A percentile compares a stretch with the other conserved stretches of the same genome.
phyloP scores from a whole-genome alignment of 2,888 invertebrate species.

The Spisula solida region DNA sequence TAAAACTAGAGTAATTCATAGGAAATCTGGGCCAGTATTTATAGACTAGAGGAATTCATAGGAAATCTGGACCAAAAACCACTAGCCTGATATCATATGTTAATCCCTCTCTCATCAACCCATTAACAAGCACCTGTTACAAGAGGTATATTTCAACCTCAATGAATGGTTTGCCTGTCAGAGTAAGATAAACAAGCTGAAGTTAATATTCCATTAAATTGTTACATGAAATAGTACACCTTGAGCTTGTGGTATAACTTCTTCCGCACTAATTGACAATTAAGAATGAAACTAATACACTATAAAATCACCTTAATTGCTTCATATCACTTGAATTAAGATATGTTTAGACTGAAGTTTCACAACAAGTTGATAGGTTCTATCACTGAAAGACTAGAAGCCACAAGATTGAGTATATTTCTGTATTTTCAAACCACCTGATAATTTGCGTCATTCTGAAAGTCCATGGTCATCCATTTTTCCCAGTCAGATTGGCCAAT shows the following conservation, averaged over 20 bases:
- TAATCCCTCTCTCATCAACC: not conserved
- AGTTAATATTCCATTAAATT: conserved; percentile 7
- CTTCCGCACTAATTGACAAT: conserved; percentile 38
- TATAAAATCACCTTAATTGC: conserved; percentile 33
- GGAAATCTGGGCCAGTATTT: no score
- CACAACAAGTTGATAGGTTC: no score
- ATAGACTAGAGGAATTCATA: not conserved
- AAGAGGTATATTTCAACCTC: conserved; percentile 23
- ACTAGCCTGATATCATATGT: not conserved
- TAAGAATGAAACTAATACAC: conserved; percentile 24
- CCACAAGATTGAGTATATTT: no score
- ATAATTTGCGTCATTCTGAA: no score
- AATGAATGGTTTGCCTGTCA: conserved; percentile 35
- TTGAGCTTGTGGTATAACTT: not conserved
- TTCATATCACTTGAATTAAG: conserved; percentile 8
- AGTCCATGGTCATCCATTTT: no score
- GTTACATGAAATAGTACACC: conserved; percentile 28
- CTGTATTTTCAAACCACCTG: no score
- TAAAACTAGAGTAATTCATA: no score
- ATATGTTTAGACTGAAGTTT: not conserved
- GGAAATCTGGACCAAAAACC: not conserved
- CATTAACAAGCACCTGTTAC: conserved; percentile 32
- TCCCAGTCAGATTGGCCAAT: no score
- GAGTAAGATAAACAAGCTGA: conserved; percentile 17
- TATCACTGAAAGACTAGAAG: no score